Conservation (phyloP, 2,797 vertebrate species). For the Myripristis jacobus region DNA sequence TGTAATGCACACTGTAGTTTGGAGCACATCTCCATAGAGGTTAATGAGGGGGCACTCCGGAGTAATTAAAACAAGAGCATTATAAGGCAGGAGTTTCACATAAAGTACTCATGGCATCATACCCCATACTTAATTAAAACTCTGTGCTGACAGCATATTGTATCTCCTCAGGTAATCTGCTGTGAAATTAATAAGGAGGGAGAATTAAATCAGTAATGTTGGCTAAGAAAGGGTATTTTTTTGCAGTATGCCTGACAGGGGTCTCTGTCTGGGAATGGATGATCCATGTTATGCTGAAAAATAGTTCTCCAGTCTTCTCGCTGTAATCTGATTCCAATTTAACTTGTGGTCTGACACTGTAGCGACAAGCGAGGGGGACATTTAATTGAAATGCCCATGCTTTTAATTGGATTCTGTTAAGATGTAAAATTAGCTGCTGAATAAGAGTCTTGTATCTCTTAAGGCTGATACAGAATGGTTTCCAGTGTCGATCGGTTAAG, state of each 20-base stretch:
- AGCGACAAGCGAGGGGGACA: constrained; percentile 73
- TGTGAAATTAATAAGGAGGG: constrained; percentile 86
- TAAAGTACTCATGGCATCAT: constrained; percentile 80
- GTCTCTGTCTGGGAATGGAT: constrained; percentile 78
- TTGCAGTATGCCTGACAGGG: constrained; percentile 80
- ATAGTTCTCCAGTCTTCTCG: constrained; percentile 77
- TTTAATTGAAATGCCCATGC: constrained; percentile 85
- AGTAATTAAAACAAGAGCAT: constrained; percentile 85
- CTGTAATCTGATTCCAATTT: constrained; percentile 89
- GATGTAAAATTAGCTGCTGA: constrained; percentile 85
- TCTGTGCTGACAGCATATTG: constrained; percentile 80
- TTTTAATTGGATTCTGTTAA: constrained; percentile 88
- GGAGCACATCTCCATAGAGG: constrained; percentile 79
- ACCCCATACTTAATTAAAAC: constrained; percentile 86
- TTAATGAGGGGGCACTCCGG: constrained; percentile 82
- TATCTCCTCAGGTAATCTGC: constrained; percentile 87
- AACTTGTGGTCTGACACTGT: constrained; percentile 81
- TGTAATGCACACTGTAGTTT: constrained; percentile 75
- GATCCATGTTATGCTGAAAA: constrained; percentile 81
- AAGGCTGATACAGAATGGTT: constrained; percentile 77
- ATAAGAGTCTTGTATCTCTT: constrained; percentile 80
- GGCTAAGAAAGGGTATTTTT: constrained; percentile 73
- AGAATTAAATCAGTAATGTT: constrained; percentile 82
- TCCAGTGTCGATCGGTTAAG: constrained; percentile 80
- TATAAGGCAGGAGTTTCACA: constrained; percentile 84